phyloP scores from a whole-genome alignment of 2,888 invertebrate genomes.

The Plagodis pulveraria region DNA sequence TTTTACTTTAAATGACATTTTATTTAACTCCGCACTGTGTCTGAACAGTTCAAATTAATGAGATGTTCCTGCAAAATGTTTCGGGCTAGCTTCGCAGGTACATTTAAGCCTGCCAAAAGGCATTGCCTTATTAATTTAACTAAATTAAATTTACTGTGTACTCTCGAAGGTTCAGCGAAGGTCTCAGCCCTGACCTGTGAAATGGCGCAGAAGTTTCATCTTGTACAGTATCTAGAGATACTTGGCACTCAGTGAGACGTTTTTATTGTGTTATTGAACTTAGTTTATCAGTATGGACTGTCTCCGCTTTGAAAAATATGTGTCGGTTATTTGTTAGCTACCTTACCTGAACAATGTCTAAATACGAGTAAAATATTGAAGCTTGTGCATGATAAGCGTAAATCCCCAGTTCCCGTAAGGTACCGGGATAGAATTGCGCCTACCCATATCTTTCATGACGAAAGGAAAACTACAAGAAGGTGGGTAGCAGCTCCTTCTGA shows the following conservation, averaged over 20 bases:
- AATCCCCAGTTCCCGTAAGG: no score
- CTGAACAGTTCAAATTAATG: conserved; percentile 9
- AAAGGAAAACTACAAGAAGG: no score
- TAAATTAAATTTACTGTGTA: conserved; percentile 23
- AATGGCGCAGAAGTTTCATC: conserved; percentile 22
- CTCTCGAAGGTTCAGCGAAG: conserved; percentile 20
- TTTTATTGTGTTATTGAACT: neutral
- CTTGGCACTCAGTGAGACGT: conserved; percentile 14
- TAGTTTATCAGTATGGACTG: no score
- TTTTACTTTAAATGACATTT: no score
- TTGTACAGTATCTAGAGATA: conserved; percentile 1
- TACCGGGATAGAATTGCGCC: no score
- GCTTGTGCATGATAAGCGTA: no score
- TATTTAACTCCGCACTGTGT: neutral
- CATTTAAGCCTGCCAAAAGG: conserved; percentile 20
- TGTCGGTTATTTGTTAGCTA: no score
- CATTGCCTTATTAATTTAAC: conserved; percentile 26
- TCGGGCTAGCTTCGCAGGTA: conserved; percentile 5
- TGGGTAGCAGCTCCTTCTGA: no score
- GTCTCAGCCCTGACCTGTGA: conserved; percentile 34
- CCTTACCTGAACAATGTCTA: no score
- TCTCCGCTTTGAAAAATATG: no score
- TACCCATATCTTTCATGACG: no score
- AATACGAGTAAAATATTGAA: no score
- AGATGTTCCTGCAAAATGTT: conserved; percentile 15